phyloP scores from a whole-genome alignment of 2,888 invertebrate genomes.

The Macrosoma leucophasiata region DNA sequence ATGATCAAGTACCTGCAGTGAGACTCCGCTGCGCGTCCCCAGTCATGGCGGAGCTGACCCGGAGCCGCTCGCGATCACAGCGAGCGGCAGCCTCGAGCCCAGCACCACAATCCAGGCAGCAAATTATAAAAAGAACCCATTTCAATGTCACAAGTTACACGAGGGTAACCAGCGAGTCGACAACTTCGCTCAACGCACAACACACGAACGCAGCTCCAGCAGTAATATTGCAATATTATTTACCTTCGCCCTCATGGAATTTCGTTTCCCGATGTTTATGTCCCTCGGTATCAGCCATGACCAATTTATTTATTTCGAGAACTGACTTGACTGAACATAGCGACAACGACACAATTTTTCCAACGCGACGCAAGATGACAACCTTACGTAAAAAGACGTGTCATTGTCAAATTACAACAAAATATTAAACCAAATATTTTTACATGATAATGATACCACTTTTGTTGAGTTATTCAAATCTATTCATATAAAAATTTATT shows the following conservation, averaged over 20 bases:
- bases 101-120: constrained; percentile 70
- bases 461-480: too few species aligned
- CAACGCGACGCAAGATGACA: constrained; percentile 69
- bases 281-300: constrained; percentile 72
- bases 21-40: constrained; percentile 60
- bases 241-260: constrained; percentile 73
- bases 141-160: constrained; percentile 73
- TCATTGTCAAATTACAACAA: constrained; percentile 46
- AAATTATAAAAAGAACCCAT: constrained; percentile 74
- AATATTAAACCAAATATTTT: too few species aligned
- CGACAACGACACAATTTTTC: constrained; percentile 64
- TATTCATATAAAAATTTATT: too few species aligned
- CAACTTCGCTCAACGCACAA: constrained; percentile 49
- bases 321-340: constrained; percentile 72
- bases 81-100: constrained; percentile 52
- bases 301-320: constrained; percentile 71
- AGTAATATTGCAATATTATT: constrained; percentile 65
- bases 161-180: constrained; percentile 53
- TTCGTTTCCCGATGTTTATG: constrained; percentile 68
- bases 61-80: constrained; percentile 40
- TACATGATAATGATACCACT: too few species aligned
- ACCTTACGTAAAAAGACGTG: constrained; percentile 50
- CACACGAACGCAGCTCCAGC: constrained; percentile 54
- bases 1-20: constrained; percentile 50
- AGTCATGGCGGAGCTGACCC: constrained; percentile 54